Base-by-base conservation (phyloP, 2,113 vertebrate species). In the Ahaetulla prasina region DNA sequence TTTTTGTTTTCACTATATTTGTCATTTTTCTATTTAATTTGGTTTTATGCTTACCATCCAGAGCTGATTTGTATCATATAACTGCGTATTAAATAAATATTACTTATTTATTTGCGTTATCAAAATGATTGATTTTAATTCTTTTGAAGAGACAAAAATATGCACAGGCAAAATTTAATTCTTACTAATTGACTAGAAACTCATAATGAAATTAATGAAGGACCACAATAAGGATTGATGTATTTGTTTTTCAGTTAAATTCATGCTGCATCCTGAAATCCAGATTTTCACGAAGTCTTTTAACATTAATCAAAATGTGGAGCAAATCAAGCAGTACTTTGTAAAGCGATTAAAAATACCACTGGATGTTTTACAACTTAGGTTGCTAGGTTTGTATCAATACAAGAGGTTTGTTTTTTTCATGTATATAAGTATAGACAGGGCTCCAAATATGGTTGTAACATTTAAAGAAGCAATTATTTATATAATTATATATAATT, bases 271-370 rank as follows among this genome's bases (percentile, higher is more conserved):
- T 93, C 98, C 98, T 16, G 97, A 97, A 63, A 97, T 97, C 86
- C 97, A 98, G 43, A 97, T 98, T 95, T 97, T 98, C 96, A 97
- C 97, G 2, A 95, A 97, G 91, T 95, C 97, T 80, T 98, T 98
- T 93, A 97, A 96, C 74, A 97, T 98, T 89, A 96, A 97, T 10
- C 94, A 93, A 50, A 95, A 97, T 63, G 94, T 98, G 50, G 95
- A 94, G 92, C 91, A 97, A 52, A 96, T 99, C 92, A 98, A 98
- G 96, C 93, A 95, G 1, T 97, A 98, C 92, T 98, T 98, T 87
- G 96, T 98, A 52, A 43, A 84, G 0, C 95, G 98, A 85, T 96
- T 99, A 92, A 95, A 96, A 92, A 94, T 98, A 55, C 98, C 98
- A 6, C 11, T 92, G 10, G 92, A 95, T 50, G 89, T 96, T 68